Percentiles rank a stretch among this genome's conserved stretches.
Conservation (phyloP, 1,140 invertebrate species). For the Halictus rubicundus region DNA sequence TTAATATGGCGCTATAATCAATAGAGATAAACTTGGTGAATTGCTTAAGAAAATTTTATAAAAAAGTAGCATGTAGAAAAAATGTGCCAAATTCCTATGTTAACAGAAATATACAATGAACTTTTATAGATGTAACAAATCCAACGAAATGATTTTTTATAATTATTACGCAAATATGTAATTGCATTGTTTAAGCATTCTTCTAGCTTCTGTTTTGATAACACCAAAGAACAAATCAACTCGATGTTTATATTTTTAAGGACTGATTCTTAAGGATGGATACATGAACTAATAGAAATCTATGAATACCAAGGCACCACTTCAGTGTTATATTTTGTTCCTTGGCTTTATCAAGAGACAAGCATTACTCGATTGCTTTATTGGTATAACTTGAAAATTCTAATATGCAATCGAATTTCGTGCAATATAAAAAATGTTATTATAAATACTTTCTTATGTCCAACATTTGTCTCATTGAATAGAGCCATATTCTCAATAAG, state of each 20-base stretch:
- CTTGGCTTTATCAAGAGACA: conserved; percentile 18
- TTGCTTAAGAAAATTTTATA: neutral
- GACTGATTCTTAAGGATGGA: conserved; percentile 18
- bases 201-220: conserved; percentile 1
- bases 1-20: conserved; percentile 66
- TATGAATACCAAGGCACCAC: conserved; percentile 37
- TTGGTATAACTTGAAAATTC: conserved; percentile 6
- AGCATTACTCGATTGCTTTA: neutral
- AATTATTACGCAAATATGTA: neutral
- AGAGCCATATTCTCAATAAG: conserved; percentile 67
- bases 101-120: neutral
- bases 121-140: neutral
- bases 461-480: conserved; percentile 56
- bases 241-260: conserved; percentile 30
- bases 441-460: conserved; percentile 16
- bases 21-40: conserved; percentile 24
- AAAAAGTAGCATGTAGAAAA: neutral
- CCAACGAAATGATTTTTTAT: neutral
- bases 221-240: conserved; percentile 35
- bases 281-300: conserved; percentile 17
- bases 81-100: neutral
- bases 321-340: conserved; percentile 32
- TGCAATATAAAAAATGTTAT: neutral
- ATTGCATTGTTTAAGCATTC: neutral
- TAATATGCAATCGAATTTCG: neutral